phyloP scores from a whole-genome alignment of 2,888 invertebrate species.

The Galeruca laticollis region DNA sequence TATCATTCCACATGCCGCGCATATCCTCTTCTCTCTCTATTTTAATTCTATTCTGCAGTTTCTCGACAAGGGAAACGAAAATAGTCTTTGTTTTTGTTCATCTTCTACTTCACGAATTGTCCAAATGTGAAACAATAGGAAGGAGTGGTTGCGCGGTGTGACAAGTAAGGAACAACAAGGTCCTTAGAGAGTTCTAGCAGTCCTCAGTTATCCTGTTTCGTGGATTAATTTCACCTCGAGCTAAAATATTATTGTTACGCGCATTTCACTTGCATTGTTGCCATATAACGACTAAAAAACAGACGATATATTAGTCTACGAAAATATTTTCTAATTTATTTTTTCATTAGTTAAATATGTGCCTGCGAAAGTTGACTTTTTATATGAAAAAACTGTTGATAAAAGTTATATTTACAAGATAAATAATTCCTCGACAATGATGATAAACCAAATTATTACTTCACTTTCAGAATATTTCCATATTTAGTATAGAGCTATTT shows the following conservation, averaged over 20 bases:
- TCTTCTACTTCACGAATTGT: slow-evolving; percentile 30
- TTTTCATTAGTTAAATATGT: too few relatives aligned
- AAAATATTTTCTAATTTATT: too few relatives aligned
- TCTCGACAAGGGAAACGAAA: slow-evolving; percentile 7
- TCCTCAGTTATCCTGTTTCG: slow-evolving; percentile 41
- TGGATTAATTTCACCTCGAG: slow-evolving; percentile 43
- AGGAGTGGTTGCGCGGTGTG: slow-evolving; percentile 22
- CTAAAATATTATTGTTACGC: slow-evolving; percentile 41
- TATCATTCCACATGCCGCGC: not conserved
- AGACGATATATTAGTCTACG: too few relatives aligned
- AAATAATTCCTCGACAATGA: too few relatives aligned
- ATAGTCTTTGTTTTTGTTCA: slow-evolving; percentile 23
- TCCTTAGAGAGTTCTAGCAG: slow-evolving; percentile 42
- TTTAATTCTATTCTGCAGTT: slow-evolving; percentile 13
- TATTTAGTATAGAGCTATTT: too few relatives aligned
- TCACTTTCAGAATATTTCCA: too few relatives aligned
- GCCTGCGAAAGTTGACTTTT: too few relatives aligned
- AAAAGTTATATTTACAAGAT: too few relatives aligned
- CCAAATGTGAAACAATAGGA: slow-evolving; percentile 32
- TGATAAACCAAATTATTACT: too few relatives aligned
- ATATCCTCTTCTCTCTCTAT: slow-evolving; percentile 3
- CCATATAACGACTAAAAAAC: not conserved
- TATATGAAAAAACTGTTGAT: too few relatives aligned
- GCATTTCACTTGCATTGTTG: slow-evolving; percentile 28
- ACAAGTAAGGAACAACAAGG: slow-evolving; percentile 36